phyloP scores from a whole-genome alignment of 2,888 invertebrate species.

The Mimachlamys varia region DNA sequence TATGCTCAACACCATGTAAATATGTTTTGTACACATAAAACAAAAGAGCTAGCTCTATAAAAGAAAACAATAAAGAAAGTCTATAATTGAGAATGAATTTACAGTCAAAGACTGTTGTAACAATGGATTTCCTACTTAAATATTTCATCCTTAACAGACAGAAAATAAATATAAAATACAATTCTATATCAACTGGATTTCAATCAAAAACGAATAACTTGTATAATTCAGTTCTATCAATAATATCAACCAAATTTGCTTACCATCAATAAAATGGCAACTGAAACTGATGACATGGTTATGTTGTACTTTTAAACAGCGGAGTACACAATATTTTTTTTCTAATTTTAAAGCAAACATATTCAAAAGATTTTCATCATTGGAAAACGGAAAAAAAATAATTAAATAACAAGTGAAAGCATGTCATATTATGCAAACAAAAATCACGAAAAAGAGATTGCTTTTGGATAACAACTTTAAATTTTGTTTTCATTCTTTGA shows the following conservation, averaged over 20 bases:
- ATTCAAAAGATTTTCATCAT: not conserved
- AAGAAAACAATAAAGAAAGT: not conserved
- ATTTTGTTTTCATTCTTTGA: not conserved
- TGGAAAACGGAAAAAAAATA: not conserved
- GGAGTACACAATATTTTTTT: not conserved
- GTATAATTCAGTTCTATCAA: not conserved
- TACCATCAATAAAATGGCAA: not conserved
- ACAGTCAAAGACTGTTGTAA: not conserved
- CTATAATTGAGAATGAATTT: not conserved
- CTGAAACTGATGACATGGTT: not conserved
- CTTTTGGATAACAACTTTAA: not conserved
- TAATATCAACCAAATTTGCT: not conserved
- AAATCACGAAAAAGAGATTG: not conserved
- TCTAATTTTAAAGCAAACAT: not conserved
- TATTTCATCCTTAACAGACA: not conserved
- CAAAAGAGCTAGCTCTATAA: not conserved
- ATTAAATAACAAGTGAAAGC: not conserved
- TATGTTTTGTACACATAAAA: not conserved
- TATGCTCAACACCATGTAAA: not conserved
- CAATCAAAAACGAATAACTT: not conserved
- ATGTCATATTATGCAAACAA: not conserved
- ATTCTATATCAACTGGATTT: not conserved
- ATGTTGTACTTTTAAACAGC: not conserved
- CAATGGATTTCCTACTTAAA: not conserved
- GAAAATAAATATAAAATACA: not conserved